phyloP scores from a whole-genome alignment of 2,797 vertebrate species.

The Syngnathus acus region DNA sequence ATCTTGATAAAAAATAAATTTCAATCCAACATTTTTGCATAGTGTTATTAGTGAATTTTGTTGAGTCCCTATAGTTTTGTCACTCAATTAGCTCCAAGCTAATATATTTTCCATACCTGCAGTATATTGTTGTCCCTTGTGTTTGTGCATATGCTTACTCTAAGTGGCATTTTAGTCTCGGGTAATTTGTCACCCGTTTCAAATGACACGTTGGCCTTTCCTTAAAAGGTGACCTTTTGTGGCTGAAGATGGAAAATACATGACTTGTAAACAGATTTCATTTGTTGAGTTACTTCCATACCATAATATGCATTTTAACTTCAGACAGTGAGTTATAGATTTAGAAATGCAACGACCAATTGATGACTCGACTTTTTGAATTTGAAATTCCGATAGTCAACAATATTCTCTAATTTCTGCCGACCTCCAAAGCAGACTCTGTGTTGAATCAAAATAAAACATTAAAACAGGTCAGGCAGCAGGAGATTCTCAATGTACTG shows the following conservation, averaged over 20 bases:
- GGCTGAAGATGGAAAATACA: background rate
- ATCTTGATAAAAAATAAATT: no score
- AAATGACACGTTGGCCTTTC: constrained; percentile 1
- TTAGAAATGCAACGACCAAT: background rate
- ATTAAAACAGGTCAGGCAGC: no score
- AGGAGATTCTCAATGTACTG: no score
- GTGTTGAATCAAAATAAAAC: no score
- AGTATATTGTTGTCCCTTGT: background rate
- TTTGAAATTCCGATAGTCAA: no score
- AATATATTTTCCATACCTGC: background rate
- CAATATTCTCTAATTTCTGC: no score
- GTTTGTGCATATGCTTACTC: background rate
- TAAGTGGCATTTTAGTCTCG: background rate
- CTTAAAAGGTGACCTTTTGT: background rate
- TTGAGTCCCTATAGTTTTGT: background rate
- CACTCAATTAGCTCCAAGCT: background rate
- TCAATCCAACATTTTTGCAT: no score
- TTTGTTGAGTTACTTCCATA: background rate
- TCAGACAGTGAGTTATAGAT: background rate
- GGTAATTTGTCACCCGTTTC: background rate
- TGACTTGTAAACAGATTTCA: background rate
- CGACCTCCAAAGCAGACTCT: no score
- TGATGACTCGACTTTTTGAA: no score
- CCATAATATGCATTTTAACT: background rate
- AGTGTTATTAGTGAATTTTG: no score